Evolutionary conservation across 2,113 vertebrate genomes (phyloP).

Genomic region (Halichoerus grypus): DNA sequence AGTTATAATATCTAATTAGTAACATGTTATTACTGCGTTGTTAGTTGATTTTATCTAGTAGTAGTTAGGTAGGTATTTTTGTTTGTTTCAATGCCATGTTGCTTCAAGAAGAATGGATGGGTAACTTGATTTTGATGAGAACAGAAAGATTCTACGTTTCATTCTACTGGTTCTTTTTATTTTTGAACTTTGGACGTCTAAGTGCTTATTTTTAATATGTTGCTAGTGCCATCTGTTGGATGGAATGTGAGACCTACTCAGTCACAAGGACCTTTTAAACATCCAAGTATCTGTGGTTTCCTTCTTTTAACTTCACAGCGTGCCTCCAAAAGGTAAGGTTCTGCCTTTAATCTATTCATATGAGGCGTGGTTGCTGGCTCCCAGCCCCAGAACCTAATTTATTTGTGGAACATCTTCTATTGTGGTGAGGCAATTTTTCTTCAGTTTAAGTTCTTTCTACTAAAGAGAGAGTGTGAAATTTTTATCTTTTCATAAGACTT

Average conservation of each 20-base stretch:
- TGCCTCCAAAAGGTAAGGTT: neutral
- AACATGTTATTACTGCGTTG: neutral
- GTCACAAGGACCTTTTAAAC: neutral
- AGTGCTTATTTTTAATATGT: constrained; percentile 37
- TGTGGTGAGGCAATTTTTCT: neutral
- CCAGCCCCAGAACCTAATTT: neutral
- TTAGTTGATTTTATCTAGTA: neutral
- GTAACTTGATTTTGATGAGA: neutral
- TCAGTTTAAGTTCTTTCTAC: neutral
- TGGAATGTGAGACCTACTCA: neutral
- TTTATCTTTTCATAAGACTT: neutral
- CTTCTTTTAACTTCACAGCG: neutral
- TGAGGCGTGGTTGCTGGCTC: neutral
- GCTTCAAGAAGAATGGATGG: neutral
- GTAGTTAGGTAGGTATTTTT: neutral
- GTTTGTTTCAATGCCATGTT: neutral
- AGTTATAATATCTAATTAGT: neutral
- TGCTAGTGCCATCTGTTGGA: constrained; percentile 69
- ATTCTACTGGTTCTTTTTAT: neutral
- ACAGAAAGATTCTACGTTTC: neutral
- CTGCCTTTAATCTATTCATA: neutral
- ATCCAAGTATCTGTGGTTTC: neutral
- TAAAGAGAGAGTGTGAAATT: neutral
- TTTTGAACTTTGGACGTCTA: neutral
- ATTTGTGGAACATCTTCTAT: neutral